Percentiles rank a stretch among this genome's conserved stretches.
Evolutionary conservation across 2,888 invertebrate genomes (phyloP).

Genomic region (Tenthredo amoena): DNA sequence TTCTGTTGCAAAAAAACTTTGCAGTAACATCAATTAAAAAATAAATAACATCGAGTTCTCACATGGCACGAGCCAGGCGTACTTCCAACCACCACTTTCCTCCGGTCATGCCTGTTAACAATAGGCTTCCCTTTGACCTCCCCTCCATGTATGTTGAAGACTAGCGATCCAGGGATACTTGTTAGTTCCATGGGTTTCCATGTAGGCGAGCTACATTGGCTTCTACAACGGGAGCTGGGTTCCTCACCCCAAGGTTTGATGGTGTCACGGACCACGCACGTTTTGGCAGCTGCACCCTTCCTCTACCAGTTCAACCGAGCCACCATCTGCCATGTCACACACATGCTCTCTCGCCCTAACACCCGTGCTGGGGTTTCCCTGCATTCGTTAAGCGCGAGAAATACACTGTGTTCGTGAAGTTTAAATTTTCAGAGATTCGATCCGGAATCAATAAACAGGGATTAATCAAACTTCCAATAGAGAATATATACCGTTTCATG

Average conservation of each 20-base stretch:
- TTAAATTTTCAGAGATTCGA: background rate
- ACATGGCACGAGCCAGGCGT: slow-evolving; percentile 19
- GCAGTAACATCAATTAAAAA: background rate
- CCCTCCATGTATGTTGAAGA: slow-evolving; percentile 11
- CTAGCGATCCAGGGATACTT: slow-evolving; percentile 24
- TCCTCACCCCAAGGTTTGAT: slow-evolving; percentile 40
- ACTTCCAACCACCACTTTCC: background rate
- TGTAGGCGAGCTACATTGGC: slow-evolving; percentile 32
- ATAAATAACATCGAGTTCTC: background rate
- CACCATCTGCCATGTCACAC: slow-evolving; percentile 48
- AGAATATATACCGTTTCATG: background rate
- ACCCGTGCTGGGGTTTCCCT: slow-evolving; percentile 37
- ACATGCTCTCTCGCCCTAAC: slow-evolving; percentile 45
- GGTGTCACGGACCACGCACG: slow-evolving; percentile 45
- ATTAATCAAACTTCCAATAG: background rate
- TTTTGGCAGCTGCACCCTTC: slow-evolving; percentile 49
- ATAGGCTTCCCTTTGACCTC: slow-evolving; percentile 15
- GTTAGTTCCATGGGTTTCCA: slow-evolving; percentile 43
- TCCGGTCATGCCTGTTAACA: background rate
- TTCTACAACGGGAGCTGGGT: slow-evolving; percentile 25
- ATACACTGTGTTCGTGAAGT: slow-evolving; percentile 34
- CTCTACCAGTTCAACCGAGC: slow-evolving; percentile 20
- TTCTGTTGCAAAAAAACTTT: background rate
- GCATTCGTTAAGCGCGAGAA: slow-evolving; percentile 39
- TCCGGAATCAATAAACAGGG: background rate